A percentile compares a stretch with the other conserved stretches of the same genome.
Evolutionary conservation across 2,113 vertebrate genomes (phyloP).

Genomic region (Caranx ignobilis): DNA sequence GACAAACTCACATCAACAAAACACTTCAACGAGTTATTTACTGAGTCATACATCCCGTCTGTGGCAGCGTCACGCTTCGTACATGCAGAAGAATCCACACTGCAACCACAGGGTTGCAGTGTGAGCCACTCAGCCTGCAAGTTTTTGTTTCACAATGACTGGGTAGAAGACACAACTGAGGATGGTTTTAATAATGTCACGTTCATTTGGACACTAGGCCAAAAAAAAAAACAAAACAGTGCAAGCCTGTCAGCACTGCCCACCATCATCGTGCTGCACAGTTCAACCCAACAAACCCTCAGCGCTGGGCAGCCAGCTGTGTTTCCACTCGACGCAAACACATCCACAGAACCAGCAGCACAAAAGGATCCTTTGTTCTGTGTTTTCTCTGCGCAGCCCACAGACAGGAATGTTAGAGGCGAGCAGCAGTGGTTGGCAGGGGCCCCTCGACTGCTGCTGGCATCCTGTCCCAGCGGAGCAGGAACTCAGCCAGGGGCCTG

Average conservation of each 20-base stretch:
- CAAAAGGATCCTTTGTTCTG: conserved; percentile 79
- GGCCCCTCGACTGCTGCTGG: conserved; percentile 57
- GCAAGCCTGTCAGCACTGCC: conserved; percentile 15
- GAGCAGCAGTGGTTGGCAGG: conserved; percentile 63
- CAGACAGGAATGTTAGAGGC: conserved; percentile 73
- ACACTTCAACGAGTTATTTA: conserved; percentile 30
- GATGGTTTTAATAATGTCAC: conserved; percentile 22
- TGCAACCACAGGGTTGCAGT: conserved; percentile 12
- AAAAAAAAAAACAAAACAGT: conserved; percentile 12
- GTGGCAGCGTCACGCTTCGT: conserved; percentile 7
- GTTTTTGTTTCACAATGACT: not conserved
- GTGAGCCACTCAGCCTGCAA: conserved; percentile 7
- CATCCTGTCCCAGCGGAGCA: conserved; percentile 60
- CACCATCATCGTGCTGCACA: not conserved
- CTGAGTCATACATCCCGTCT: conserved; percentile 43
- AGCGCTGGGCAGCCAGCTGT: conserved; percentile 48
- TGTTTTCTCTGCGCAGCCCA: conserved; percentile 46
- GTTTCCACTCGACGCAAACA: conserved; percentile 56
- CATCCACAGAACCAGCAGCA: conserved; percentile 54
- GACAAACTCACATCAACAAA: conserved; percentile 2
- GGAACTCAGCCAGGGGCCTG: conserved; percentile 70
- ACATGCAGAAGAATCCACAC: conserved; percentile 10
- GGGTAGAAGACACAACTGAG: not conserved
- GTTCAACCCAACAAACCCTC: conserved; percentile 20
- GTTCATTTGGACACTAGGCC: not conserved